Conservation (phyloP, 35 echinoderm and acorn worm species). For the Chiridota heheva region DNA sequence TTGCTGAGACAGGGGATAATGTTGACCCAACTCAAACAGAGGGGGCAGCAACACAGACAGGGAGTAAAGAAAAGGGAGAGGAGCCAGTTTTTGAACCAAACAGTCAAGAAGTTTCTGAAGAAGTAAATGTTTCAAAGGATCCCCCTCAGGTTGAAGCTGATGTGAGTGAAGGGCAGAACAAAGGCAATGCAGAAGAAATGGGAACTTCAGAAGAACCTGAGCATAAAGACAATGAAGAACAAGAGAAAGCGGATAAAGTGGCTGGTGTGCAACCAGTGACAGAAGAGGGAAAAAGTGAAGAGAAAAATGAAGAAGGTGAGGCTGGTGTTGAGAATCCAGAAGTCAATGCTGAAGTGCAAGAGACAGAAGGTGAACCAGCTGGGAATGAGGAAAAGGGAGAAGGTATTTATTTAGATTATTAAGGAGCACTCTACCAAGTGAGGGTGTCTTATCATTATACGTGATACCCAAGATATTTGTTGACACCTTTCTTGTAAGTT, state of each 20-base stretch:
- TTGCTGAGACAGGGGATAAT: neutral
- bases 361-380: neutral
- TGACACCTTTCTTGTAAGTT: neutral
- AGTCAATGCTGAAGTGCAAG: neutral
- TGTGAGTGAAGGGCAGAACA: neutral
- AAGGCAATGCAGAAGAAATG: constrained; percentile 13
- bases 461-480: neutral
- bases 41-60: neutral
- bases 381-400: neutral
- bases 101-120: neutral
- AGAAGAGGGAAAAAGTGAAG: neutral
- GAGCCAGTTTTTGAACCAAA: neutral
- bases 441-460: neutral
- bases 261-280: neutral
- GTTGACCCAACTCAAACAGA: neutral
- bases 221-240: constrained; percentile 21
- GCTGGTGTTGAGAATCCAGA: neutral
- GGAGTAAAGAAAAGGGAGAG: neutral
- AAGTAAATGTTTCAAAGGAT: neutral
- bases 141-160: neutral
- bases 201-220: neutral
- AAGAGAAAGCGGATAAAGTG: constrained; percentile 11
- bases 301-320: neutral
- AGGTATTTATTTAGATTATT: neutral
- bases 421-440: neutral